Conservation (phyloP, 2,888 invertebrate genomes). For the Psylliodes chrysocephalus region DNA sequence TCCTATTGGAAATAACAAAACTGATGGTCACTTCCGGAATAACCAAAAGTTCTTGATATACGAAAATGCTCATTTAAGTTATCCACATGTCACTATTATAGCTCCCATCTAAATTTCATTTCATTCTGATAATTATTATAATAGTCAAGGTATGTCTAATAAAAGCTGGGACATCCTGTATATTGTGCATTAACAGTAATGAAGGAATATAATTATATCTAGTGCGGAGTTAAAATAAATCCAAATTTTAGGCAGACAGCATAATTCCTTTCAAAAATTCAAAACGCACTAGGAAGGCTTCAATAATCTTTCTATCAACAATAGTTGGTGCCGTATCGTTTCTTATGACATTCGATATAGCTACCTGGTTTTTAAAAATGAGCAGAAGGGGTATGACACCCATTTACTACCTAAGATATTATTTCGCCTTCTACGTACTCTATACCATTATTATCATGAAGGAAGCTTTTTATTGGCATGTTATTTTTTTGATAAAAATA, state of each 20-base stretch:
- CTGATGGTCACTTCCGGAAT: no score
- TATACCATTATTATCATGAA: constrained; percentile 70
- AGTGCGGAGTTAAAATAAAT: no score
- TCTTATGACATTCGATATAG: constrained; percentile 43
- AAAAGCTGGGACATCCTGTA: no score
- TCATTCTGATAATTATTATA: no score
- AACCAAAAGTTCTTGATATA: no score
- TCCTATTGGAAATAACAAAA: no score
- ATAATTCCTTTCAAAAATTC: constrained; percentile 40
- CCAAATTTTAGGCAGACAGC: constrained; percentile 45
- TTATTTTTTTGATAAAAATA: constrained; percentile 68
- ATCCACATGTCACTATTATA: no score
- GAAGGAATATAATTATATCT: no score
- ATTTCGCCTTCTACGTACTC: constrained; percentile 69
- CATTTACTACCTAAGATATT: constrained; percentile 67
- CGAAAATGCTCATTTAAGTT: no score
- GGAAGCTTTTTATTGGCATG: constrained; percentile 71
- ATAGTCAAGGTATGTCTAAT: no score
- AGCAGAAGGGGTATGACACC: neutral
- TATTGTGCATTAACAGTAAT: no score
- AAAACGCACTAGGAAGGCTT: constrained; percentile 32
- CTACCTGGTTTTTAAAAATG: constrained; percentile 33
- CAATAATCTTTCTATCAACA: constrained; percentile 36
- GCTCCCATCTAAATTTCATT: no score
- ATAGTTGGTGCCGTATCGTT: constrained; percentile 22